Evolutionary conservation across 2,113 vertebrate species (phyloP).

Genomic region (Proteles cristata): DNA sequence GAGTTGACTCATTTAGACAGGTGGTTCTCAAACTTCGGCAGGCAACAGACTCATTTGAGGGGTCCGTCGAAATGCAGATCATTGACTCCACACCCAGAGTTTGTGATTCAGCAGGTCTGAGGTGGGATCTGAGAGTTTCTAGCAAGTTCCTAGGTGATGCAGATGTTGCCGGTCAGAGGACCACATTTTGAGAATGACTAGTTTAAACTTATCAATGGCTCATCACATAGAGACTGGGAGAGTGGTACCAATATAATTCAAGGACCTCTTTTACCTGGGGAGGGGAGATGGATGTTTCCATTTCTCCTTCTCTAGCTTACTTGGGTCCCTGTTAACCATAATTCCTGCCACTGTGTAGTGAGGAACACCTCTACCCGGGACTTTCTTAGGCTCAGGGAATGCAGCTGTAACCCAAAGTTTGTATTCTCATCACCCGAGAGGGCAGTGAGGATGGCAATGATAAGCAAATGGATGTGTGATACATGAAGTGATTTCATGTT

Average conservation of each 20-base stretch:
- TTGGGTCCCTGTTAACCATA: neutral
- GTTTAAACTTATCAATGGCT: neutral
- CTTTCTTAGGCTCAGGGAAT: neutral
- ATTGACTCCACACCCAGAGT: too few relatives aligned
- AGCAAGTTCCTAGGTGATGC: neutral
- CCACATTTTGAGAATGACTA: neutral
- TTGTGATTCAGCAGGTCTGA: neutral
- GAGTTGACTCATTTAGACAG: neutral
- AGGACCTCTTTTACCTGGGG: neutral
- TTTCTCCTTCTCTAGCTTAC: neutral
- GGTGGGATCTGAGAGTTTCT: neutral
- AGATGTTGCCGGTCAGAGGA: neutral
- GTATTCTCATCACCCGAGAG: neutral
- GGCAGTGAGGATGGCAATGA: neutral
- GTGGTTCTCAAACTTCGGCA: neutral
- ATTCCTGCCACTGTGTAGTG: fast-evolving
- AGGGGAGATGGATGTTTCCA: neutral
- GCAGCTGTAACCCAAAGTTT: neutral
- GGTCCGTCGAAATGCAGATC: too few relatives aligned
- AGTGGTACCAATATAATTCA: neutral
- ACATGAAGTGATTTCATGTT: fast-evolving
- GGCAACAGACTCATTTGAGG: neutral
- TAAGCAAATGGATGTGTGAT: neutral
- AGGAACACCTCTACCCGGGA: neutral
- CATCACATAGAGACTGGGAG: neutral